A percentile compares a stretch with the other conserved stretches of the same genome.
Evolutionary conservation across 2,888 invertebrate species (phyloP).

Genomic region (Orthonychiurus folsomi): DNA sequence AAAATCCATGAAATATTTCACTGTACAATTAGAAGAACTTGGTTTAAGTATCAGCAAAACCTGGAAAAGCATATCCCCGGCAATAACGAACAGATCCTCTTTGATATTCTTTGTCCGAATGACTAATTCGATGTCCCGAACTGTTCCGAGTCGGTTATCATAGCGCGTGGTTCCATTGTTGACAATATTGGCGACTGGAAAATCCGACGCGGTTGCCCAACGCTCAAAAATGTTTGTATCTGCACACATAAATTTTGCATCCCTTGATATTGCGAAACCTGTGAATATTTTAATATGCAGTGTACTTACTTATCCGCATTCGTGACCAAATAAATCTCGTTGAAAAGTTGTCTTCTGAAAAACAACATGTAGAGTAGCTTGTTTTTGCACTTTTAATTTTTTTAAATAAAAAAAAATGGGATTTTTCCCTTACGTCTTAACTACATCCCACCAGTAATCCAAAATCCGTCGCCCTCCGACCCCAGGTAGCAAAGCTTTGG

Average conservation of each 20-base stretch:
- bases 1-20: neutral
- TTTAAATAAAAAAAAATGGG: too few relatives aligned
- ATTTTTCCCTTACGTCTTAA: slow-evolving; percentile 27
- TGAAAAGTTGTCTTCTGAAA: too few relatives aligned
- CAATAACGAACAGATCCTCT: slow-evolving; percentile 32
- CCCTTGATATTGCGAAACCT: too few relatives aligned
- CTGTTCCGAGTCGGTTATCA: slow-evolving; percentile 25
- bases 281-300: too few relatives aligned
- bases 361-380: too few relatives aligned
- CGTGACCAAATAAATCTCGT: too few relatives aligned
- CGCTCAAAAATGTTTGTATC: slow-evolving; percentile 38
- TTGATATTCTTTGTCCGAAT: slow-evolving; percentile 26
- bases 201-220: slow-evolving; percentile 38
- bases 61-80: slow-evolving; percentile 33
- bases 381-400: slow-evolving; percentile 8
- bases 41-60: slow-evolving; percentile 4
- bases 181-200: slow-evolving; percentile 33
- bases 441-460: slow-evolving; percentile 37
- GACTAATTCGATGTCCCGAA: slow-evolving; percentile 30
- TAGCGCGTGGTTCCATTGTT: slow-evolving; percentile 35
- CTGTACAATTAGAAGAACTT: neutral
- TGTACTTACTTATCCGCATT: too few relatives aligned
- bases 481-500: slow-evolving; percentile 34
- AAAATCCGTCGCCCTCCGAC: slow-evolving; percentile 28
- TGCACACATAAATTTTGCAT: neutral